Base-by-base conservation (phyloP, 2,113 vertebrate genomes). In the Panthera uncia region DNA sequence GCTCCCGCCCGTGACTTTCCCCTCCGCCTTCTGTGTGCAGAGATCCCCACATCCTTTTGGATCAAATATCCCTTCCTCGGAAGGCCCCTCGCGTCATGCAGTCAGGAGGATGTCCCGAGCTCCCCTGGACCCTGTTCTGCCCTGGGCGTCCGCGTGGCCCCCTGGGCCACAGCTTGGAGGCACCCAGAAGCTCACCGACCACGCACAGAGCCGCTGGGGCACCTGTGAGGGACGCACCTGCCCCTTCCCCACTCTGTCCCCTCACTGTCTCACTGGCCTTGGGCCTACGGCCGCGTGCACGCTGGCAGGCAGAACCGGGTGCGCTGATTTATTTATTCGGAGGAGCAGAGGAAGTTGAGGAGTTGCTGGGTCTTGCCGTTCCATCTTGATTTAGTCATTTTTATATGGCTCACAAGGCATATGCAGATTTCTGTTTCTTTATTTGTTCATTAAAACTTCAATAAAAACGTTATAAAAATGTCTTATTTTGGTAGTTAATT, bases 381-480 rank as follows among this genome's bases (percentile, higher is more conserved):
- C 97, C 97, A 97, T 98, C 97, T 98, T 11, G 82, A 98, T 95
- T 97, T 98, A 96, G 97, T 89, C 97, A 65, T 96, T 96, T 98
- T 97, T 97, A 92, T 94, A 84, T 23, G 80, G 95, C 97, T 95
- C 83, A 0, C 93, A 90, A 98, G 65, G 93, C 97, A 89, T 65
- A 89, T 3, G 95, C 98, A 97, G 98, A 98, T 97, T 98, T 96
- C 97, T 18, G 93, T 98, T 98, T 80, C 98, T 98, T 98, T 98
- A 98, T 98, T 98, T 99, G 98, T 98, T 99, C 98, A 98, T 98
- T 98, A 98, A 99, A 97, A 90, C 95, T 96, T 97, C 98, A 98
- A 98, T 98, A 98, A 99, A 98, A 98, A 57, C 1, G 86, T 98
- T 98, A 97, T 97, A 97, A 98, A 99, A 98, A 97, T 18, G 98